phyloP scores from a whole-genome alignment of 1,140 invertebrate species.

The Pseudomyrmex concolor region DNA sequence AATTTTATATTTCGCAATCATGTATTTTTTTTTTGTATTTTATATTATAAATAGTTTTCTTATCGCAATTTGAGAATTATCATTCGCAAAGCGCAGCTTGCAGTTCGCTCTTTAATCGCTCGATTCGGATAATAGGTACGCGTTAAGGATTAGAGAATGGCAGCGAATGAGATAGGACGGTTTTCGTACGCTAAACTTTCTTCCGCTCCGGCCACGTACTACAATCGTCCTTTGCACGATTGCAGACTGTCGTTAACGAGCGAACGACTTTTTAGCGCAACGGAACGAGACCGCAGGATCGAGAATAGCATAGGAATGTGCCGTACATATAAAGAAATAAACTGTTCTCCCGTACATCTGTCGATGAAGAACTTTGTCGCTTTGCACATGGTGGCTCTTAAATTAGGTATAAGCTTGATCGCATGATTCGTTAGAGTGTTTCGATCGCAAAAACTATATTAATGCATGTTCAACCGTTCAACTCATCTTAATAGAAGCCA shows the following conservation, averaged over 20 bases:
- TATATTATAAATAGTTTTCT: not conserved
- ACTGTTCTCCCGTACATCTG: slow-evolving; percentile 3
- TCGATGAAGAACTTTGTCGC: slow-evolving; percentile 24
- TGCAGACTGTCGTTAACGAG: slow-evolving; percentile 61
- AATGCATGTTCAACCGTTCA: not conserved
- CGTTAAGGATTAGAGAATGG: slow-evolving; percentile 34
- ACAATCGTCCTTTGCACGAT: slow-evolving; percentile 63
- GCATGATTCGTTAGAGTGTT: not conserved
- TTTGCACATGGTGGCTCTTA: not conserved
- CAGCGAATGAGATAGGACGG: slow-evolving; percentile 29
- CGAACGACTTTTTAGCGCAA: slow-evolving; percentile 64
- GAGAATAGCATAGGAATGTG: slow-evolving; percentile 42
- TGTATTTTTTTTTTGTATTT: too few relatives aligned
- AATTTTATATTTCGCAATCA: too few relatives aligned
- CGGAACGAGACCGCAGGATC: slow-evolving; percentile 40
- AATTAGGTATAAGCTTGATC: slow-evolving; percentile 20
- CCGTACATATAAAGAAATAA: slow-evolving; percentile 31
- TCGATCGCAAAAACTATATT: not conserved
- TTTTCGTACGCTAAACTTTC: slow-evolving; percentile 57
- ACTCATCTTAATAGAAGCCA: not conserved
- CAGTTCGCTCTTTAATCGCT: slow-evolving; percentile 15
- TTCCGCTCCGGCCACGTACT: slow-evolving; percentile 44
- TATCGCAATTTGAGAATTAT: not conserved
- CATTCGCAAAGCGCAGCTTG: not conserved
- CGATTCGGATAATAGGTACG: not conserved